These are phyloP conservation scores for Litoditis marina DNA, from an alignment of 2,888 invertebrate species.

Conservation along the genomic window DNA sequence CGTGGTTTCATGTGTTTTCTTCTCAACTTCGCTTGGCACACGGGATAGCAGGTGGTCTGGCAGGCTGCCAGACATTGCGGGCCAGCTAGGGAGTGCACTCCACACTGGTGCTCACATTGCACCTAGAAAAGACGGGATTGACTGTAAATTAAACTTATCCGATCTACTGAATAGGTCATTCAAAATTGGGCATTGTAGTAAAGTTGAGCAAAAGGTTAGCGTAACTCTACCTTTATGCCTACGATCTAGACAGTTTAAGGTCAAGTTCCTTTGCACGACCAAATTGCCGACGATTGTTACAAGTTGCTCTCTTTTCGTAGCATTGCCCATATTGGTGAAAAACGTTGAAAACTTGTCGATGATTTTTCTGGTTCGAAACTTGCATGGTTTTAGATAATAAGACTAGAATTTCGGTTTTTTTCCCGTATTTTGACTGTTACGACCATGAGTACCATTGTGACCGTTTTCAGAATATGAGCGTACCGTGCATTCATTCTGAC, in stretches of 20 bases:
- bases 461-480: conserved; percentile 4
- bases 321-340: too few species aligned
- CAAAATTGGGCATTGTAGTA: too few species aligned
- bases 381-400: too few species aligned
- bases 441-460: too few species aligned
- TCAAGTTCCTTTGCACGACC: neutral
- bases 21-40: conserved; percentile 35
- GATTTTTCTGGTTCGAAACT: conserved; percentile 9
- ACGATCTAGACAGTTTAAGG: neutral
- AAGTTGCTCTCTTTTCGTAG: too few species aligned
- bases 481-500: conserved; percentile 33
- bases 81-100: conserved; percentile 13
- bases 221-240: too few species aligned
- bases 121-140: too few species aligned
- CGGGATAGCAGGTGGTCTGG: conserved; percentile 43
- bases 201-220: too few species aligned
- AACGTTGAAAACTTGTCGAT: too few species aligned
- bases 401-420: too few species aligned
- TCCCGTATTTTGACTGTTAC: too few species aligned
- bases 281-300: too few species aligned
- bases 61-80: conserved; percentile 37
- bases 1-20: conserved; percentile 8
- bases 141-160: neutral
- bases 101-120: conserved; percentile 40
- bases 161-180: neutral